Evolutionary conservation across 2,113 vertebrate species (phyloP), one percentile per base, ranked within the genome.

Genomic region (Macquaria australasica): DNA sequence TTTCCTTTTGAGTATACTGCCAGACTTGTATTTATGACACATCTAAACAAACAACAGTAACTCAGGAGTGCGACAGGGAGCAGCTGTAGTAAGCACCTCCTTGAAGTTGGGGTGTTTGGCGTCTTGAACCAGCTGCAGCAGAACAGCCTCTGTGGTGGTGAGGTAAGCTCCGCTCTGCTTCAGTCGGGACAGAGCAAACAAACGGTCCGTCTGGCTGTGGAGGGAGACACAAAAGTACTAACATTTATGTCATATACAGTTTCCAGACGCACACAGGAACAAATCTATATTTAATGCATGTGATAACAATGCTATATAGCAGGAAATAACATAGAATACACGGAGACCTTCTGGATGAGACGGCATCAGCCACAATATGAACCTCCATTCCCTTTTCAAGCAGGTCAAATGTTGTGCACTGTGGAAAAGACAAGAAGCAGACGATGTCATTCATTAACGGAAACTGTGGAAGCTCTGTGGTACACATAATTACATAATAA

Each of bases 351-450:
- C 97, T 95, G 56, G 97, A 96, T 18, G 97, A 97, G 75, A 98
- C 97, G 0, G 97, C 97, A 0, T 98, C 97, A 23, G 96, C 97
- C n/a, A 98, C 96, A 28, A 98, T 93, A 3, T 98, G 97, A n/a
- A 98, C 97, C 77, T 98, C 96, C 12, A 97, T 89, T 0, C 97
- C 97, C 39, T 81, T 95, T 68, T 97, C 97, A 72, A 98, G 91
- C 15, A 97, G 94, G 87, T 98, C 97, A 73, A 94, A 96, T 3
- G 97, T 83, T 6, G 97, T 98, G 81, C 96, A 96, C 97, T 98
- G 72, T 50, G 16, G 39, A 68, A 74, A 43, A 69, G 1, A 87
- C 0, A 77, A 66, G 23, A 21, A 70, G 67, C 63, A 86, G 37
- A 75, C 11, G 14, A 28, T 15, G 37, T 68, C 4, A n/a, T 60